Percentiles rank a stretch among this genome's conserved stretches.
phyloP scores from a whole-genome alignment of 1,140 invertebrate genomes.

The Scaptodrosophila lebanonensis region DNA sequence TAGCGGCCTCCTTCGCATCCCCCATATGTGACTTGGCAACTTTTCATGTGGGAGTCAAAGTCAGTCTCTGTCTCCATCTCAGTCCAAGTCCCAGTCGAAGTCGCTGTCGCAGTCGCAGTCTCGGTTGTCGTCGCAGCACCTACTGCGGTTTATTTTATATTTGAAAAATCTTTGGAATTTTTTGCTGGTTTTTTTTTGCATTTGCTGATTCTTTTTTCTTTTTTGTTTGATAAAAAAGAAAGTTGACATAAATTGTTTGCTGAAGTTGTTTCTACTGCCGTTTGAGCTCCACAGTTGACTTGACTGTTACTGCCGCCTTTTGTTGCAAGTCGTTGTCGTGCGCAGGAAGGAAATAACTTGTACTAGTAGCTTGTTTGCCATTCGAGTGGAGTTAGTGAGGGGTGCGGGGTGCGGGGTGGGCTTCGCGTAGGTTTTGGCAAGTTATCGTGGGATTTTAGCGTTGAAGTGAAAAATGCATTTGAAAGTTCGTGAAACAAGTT shows the following conservation, averaged over 20 bases:
- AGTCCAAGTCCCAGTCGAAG: too few species aligned
- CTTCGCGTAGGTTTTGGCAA: slow-evolving; percentile 50
- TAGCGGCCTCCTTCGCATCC: neutral
- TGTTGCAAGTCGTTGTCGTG: slow-evolving; percentile 20
- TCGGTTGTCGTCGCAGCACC: too few species aligned
- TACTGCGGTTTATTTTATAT: too few species aligned
- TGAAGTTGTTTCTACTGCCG: slow-evolving; percentile 30
- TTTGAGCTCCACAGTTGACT: slow-evolving; percentile 29
- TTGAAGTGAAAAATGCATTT: slow-evolving; percentile 56
- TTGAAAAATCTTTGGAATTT: slow-evolving; percentile 69
- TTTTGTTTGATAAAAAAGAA: slow-evolving; percentile 73
- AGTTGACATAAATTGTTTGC: slow-evolving; percentile 68
- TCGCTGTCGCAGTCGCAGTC: too few species aligned
- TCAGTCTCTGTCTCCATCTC: too few species aligned
- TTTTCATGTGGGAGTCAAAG: slow-evolving; percentile 67
- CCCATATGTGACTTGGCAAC: slow-evolving; percentile 63
- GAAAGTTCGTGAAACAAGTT: slow-evolving; percentile 66
- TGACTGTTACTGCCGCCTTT: slow-evolving; percentile 4
- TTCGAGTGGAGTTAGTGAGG: neutral
- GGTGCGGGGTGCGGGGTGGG: slow-evolving; percentile 10
- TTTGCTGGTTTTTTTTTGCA: slow-evolving; percentile 26
- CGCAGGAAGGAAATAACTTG: slow-evolving; percentile 61
- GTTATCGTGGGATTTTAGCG: slow-evolving; percentile 47
- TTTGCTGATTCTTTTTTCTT: slow-evolving; percentile 50
- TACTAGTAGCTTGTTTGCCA: too few species aligned